Evolutionary conservation across 2,888 invertebrate species (phyloP), one percentile per base, ranked within the genome.

Genomic region (Eupsilia transversa): DNA sequence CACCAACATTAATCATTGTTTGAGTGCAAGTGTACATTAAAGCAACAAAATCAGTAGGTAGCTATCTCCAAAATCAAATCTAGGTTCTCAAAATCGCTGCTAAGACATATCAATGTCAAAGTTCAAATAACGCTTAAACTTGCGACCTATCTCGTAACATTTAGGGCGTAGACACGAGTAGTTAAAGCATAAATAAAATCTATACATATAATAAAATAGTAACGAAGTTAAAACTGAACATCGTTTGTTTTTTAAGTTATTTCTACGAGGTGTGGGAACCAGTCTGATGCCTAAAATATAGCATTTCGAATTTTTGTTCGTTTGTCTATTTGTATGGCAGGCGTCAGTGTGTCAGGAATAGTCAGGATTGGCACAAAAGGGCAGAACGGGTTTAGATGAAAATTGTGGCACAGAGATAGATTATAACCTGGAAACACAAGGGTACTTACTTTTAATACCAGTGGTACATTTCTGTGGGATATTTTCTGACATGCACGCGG

Each of bases 71-170:
- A 73, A 82, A 56, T 56, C 23, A 64, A 77, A 59, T 54, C n/a
- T 73, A 52, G 61, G 66, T 72, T 74, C 61, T 49, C 35, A 81
- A 85, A 87, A 84, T 81, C 54, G 54, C 66, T 82, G 77, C 79
- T 81, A 83, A 83, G 72, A 80, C 77, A 56, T 79, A 74, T 66
- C 74, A 90, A 88, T 86, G 89, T 87, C 87, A 87, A 87, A 86
- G 89, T 89, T 89, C 86, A 87, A 84, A 74, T 74, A 73, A 80
- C 70, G 59, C 64, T 72, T 76, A 77, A 71, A 77, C 73, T 80
- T 74, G 57, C 59, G 83, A 83, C 77, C 86, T 80, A 64, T 72
- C 61, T 75, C 38, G 38, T 73, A 69, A 74, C 70, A 71, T 78
- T 85, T 61, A 73, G 71, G 69, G 66, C 74, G 64, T 43, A 66